These are phyloP conservation scores for Coregonus sp. DNA, from an alignment of 2,797 vertebrate genomes.

Conservation along the genomic window DNA sequence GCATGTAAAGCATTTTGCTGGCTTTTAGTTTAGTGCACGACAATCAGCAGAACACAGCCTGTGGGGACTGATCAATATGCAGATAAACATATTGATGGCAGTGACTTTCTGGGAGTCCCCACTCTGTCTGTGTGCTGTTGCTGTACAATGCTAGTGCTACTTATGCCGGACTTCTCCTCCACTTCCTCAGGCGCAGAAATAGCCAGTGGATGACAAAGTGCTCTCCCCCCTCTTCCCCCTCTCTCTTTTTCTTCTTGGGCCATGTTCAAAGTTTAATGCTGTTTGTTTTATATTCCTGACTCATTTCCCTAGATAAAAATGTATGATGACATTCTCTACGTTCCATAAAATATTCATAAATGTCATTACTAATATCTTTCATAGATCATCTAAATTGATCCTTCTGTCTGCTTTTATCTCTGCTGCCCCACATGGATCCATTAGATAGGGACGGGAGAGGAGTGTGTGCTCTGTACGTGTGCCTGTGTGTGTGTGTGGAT, in stretches of 20 bases:
- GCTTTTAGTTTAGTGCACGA: constrained; percentile 43
- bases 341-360: constrained; percentile 86
- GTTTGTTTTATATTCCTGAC: constrained; percentile 84
- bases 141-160: constrained; percentile 4
- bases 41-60: constrained; percentile 42
- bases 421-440: constrained; percentile 59
- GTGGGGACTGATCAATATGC: constrained; percentile 43
- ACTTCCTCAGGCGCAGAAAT: constrained; percentile 42
- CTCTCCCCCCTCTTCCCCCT: constrained; percentile 12
- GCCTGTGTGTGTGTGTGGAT: constrained; percentile 27
- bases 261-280: constrained; percentile 82
- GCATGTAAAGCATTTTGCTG: constrained; percentile 36
- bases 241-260: constrained; percentile 60
- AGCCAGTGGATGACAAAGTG: constrained; percentile 43
- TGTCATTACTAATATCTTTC: constrained; percentile 85
- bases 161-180: constrained; percentile 55
- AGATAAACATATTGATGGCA: constrained; percentile 51
- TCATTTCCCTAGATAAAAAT: constrained; percentile 84
- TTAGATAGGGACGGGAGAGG: constrained; percentile 51
- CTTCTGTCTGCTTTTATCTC: constrained; percentile 76
- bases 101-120: constrained; percentile 47
- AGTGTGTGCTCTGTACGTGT: constrained; percentile 16
- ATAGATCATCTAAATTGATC: constrained; percentile 86
- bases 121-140: background rate
- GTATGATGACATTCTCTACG: constrained; percentile 81